Percentiles rank a stretch among this genome's conserved stretches.
Evolutionary conservation across 2,113 vertebrate genomes (phyloP).

Genomic region (Scomber scombrus): DNA sequence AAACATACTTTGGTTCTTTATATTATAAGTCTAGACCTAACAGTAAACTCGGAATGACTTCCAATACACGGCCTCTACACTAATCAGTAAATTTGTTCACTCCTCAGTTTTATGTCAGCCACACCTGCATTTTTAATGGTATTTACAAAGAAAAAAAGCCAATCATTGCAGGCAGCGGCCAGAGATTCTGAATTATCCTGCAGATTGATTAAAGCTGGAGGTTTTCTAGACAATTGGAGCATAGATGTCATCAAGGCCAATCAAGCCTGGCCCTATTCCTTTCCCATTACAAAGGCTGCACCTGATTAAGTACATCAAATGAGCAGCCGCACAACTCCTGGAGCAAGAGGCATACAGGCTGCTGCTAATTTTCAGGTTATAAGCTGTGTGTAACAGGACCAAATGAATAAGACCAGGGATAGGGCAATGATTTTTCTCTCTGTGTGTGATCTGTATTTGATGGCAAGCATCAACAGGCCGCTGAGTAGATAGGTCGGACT

Average conservation of each 20-base stretch:
- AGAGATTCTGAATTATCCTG: conserved; percentile 72
- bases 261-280: conserved; percentile 81
- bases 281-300: conserved; percentile 84
- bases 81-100: conserved; percentile 43
- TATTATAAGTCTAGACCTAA: background rate
- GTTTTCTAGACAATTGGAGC: conserved; percentile 85
- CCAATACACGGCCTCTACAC: conserved; percentile 10
- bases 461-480: conserved; percentile 73
- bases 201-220: conserved; percentile 81
- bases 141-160: conserved; percentile 61
- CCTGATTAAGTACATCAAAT: conserved; percentile 85
- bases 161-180: conserved; percentile 62
- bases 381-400: conserved; percentile 77
- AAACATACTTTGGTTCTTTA: background rate
- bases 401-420: conserved; percentile 79
- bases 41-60: conserved; percentile 8
- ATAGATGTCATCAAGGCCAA: conserved; percentile 86
- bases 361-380: conserved; percentile 83
- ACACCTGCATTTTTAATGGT: conserved; percentile 63
- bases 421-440: conserved; percentile 68
- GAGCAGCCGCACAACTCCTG: conserved; percentile 75
- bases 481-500: conserved; percentile 71
- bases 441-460: conserved; percentile 80
- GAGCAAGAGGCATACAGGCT: conserved; percentile 72
- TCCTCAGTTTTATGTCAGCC: conserved; percentile 48